Conservation (phyloP, 2,888 invertebrate species). For the Agrotis segetum region DNA sequence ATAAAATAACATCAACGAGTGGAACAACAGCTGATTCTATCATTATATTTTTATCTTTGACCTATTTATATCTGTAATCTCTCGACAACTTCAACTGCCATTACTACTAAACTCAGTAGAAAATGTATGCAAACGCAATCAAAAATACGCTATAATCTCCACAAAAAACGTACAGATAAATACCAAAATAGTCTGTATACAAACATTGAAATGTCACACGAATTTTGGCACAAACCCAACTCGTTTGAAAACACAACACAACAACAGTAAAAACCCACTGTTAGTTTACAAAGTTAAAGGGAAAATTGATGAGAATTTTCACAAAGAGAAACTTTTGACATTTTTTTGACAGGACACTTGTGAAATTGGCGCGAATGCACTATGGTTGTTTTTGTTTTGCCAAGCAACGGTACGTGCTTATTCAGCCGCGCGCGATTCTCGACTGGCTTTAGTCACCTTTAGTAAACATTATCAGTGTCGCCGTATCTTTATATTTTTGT, state of each 20-base stretch:
- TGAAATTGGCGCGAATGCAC: conserved; percentile 40
- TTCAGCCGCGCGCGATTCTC: conserved; percentile 47
- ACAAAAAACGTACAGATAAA: conserved; percentile 14
- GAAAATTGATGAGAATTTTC: background rate
- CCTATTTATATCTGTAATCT: conserved; percentile 42
- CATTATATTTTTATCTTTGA: conserved; percentile 40
- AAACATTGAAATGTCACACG: conserved; percentile 45
- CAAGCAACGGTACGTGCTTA: conserved; percentile 34
- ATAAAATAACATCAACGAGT: background rate
- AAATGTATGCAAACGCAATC: conserved; percentile 12
- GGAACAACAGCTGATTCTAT: conserved; percentile 26
- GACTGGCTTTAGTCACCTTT: conserved; percentile 49
- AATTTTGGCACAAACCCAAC: conserved; percentile 51
- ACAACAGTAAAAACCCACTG: conserved; percentile 18
- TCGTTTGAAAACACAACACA: conserved; percentile 39
- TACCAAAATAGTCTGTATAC: conserved; percentile 46
- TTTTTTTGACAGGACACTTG: conserved; percentile 30
- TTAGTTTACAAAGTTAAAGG: background rate
- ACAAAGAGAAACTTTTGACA: background rate
- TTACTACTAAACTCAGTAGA: conserved; percentile 11
- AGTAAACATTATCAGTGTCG: conserved; percentile 38
- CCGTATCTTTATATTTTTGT: conserved; percentile 23
- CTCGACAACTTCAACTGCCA: background rate
- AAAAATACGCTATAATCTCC: background rate
- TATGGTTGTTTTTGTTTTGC: conserved; percentile 31